Conservation (phyloP, 2,797 vertebrate species). For the Sciurus vulgaris region DNA sequence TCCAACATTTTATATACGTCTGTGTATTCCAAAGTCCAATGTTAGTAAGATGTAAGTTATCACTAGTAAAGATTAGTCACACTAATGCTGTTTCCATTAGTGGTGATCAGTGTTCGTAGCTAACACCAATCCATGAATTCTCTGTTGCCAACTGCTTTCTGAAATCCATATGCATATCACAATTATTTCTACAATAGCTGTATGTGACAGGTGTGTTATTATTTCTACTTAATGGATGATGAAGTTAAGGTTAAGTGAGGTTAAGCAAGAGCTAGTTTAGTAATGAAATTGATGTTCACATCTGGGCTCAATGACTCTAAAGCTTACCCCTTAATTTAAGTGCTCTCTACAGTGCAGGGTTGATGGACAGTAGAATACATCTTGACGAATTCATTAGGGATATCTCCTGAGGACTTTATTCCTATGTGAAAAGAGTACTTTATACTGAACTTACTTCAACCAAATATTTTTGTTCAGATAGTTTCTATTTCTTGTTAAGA, state of each 20-base stretch:
- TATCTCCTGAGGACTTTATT: background rate
- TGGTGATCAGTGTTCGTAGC: background rate
- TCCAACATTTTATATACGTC: background rate
- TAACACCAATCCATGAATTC: background rate
- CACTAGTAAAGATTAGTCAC: background rate
- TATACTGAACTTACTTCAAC: background rate
- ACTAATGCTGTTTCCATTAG: background rate
- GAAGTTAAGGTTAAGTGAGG: background rate
- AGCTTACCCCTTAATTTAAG: background rate
- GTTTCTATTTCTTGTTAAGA: slow-evolving; percentile 40
- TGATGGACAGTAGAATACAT: background rate
- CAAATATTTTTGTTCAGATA: background rate
- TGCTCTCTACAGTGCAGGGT: background rate
- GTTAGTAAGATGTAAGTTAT: background rate
- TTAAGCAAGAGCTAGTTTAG: background rate
- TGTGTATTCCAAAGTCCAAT: background rate
- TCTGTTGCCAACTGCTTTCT: background rate
- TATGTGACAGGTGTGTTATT: background rate
- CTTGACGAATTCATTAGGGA: background rate
- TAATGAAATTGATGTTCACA: background rate
- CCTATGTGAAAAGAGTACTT: background rate
- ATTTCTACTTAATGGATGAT: background rate
- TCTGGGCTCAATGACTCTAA: background rate
- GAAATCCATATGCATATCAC: background rate
- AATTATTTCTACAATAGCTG: background rate